Base-by-base conservation (phyloP, 2,797 vertebrate species). In the Amblyraja radiata region DNA sequence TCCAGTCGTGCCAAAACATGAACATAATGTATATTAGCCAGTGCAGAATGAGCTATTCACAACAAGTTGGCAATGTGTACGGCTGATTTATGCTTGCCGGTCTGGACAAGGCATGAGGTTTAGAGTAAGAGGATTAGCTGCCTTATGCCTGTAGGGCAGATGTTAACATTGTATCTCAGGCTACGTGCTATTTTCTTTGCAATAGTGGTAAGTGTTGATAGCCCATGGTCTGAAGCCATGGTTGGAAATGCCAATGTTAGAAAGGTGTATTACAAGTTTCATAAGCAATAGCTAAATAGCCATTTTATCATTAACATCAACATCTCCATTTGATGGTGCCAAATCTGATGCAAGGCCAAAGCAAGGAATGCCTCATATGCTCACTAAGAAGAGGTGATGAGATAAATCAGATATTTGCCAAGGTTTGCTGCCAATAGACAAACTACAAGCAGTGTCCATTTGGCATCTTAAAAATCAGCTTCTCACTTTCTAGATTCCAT, bases 351-450 rank as follows among this genome's bases (percentile, higher is more conserved):
- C 36, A 91, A 10, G 71, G 90, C 65, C 71, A 71, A 76, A 76
- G 71, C 23, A 54, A 54, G 25, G 71, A 76, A 76, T 76, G 25
- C 58, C 71, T 76, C 90, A 28, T 23, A n/a, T 92, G 11, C 71
- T 92, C 73, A 92, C 90, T 92, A 71, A 58, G 39, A 76, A 58
- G 65, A 76, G 39, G 90, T 92, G 46, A 92, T 76, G 90, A n/a
- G 71, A 88, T 63, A 88, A n/a, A 88, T 88, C 71, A 74, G 39
- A 25, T 91, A 68, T 39, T 39, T 73, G 90, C 90, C 90, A 92
- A 58, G 23, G 21, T 11, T 71, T 92, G 68, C 39, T 28, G 68
- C 36, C 90, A 91, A 39, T 25, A 28, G 68, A 46, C 39, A 54
- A 23, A 46, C 68, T 25, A 25, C 25, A 46, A 74, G 90, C 21